These are phyloP conservation scores for Labeo calbasu DNA, from an alignment of 2,797 vertebrate genomes.

Conservation along the genomic window DNA sequence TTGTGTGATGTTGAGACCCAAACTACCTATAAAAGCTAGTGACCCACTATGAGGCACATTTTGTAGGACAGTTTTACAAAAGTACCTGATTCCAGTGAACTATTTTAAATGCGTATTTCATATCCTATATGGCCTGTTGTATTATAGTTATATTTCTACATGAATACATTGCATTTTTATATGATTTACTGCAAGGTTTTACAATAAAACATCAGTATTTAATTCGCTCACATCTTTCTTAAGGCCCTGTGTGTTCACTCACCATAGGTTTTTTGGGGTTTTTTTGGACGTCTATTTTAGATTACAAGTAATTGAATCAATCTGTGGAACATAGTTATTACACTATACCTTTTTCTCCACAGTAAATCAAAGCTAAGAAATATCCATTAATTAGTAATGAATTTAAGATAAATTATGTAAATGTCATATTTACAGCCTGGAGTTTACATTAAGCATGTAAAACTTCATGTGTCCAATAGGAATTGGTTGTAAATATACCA, in stretches of 20 bases:
- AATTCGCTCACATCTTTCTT: constrained; percentile 54
- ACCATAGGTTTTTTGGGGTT: constrained; percentile 38
- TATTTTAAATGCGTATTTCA: not conserved
- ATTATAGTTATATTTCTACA: constrained; percentile 11
- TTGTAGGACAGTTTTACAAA: constrained; percentile 16
- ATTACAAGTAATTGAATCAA: not conserved
- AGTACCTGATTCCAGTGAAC: not conserved
- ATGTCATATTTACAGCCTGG: not conserved
- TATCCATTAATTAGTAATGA: not conserved
- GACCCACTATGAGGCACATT: not conserved
- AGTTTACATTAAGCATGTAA: not conserved
- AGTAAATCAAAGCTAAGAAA: not conserved
- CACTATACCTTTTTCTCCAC: too few relatives aligned
- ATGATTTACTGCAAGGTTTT: constrained; percentile 60
- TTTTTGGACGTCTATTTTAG: not conserved
- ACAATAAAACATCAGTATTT: constrained; percentile 66
- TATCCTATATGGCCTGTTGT: constrained; percentile 37
- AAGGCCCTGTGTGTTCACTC: constrained; percentile 67
- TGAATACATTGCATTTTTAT: constrained; percentile 39
- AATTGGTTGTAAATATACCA: not conserved
- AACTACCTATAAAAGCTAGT: not conserved
- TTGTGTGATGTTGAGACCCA: constrained; percentile 23
- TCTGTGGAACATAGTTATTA: not conserved
- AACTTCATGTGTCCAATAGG: not conserved
- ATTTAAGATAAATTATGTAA: not conserved